Evolutionary conservation across 1,140 invertebrate species (phyloP).

Genomic region (Anastatus disparis): DNA sequence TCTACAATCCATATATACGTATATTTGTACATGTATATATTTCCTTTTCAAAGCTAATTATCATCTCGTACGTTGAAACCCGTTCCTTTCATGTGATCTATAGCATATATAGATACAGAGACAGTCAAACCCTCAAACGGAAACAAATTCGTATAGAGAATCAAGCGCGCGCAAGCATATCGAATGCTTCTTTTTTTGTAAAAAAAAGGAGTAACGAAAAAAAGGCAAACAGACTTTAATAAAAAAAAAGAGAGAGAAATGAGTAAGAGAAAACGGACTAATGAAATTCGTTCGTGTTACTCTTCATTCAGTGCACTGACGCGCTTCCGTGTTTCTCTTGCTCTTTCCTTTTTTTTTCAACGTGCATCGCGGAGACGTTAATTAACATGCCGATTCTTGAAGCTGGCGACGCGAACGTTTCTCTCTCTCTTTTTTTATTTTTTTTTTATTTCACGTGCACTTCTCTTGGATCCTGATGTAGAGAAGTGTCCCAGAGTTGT

Average conservation of each 20-base stretch:
- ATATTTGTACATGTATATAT: too few relatives aligned
- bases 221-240: neutral
- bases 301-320: neutral
- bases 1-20: too few relatives aligned
- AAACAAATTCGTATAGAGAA: too few relatives aligned
- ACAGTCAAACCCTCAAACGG: neutral
- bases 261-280: neutral
- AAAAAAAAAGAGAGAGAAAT: neutral
- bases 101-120: neutral
- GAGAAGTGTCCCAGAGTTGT: slow-evolving; percentile 13
- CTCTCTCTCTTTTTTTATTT: slow-evolving; percentile 7
- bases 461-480: neutral
- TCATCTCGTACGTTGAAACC: neutral
- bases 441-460: too few relatives aligned
- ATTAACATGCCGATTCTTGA: slow-evolving; percentile 28
- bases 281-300: slow-evolving; percentile 26
- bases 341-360: slow-evolving; percentile 36
- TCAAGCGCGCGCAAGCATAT: neutral
- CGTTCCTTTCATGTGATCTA: neutral
- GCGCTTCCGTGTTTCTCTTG: neutral
- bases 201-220: neutral
- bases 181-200: too few relatives aligned
- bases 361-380: neutral
- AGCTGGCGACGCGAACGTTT: neutral
- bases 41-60: too few relatives aligned